phyloP scores from a whole-genome alignment of 2,797 vertebrate genomes.

The Sternotherus odoratus region DNA sequence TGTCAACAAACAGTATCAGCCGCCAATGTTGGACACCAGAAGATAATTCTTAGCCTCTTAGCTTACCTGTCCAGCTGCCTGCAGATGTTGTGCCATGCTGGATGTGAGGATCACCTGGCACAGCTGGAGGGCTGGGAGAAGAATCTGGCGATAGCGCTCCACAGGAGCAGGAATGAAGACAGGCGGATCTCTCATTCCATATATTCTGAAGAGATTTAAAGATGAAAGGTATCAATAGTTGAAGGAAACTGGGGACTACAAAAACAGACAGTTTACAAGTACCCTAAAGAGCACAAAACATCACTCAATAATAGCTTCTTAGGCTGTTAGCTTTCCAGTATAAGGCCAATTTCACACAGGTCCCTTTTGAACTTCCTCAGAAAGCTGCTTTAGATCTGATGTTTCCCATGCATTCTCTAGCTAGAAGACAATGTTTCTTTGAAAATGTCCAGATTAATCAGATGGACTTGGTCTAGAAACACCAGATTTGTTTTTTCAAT shows the following conservation, averaged over 20 bases:
- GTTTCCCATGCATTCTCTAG: neutral
- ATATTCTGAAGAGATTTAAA: slow-evolving; percentile 79
- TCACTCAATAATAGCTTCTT: neutral
- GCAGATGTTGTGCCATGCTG: slow-evolving; percentile 92
- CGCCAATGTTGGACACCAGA: neutral
- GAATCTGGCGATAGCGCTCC: slow-evolving; percentile 95
- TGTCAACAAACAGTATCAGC: neutral
- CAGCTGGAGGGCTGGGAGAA: slow-evolving; percentile 92
- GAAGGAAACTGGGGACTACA: neutral
- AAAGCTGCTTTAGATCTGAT: neutral
- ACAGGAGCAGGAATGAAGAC: slow-evolving; percentile 94
- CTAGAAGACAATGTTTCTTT: neutral
- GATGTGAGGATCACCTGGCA: slow-evolving; percentile 97
- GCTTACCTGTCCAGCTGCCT: slow-evolving; percentile 94
- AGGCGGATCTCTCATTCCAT: slow-evolving; percentile 89
- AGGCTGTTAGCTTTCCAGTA: neutral
- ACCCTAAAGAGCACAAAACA: neutral
- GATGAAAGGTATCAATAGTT: neutral
- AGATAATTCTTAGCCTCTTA: neutral
- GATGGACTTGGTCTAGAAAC: neutral
- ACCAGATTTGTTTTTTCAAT: neutral
- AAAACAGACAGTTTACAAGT: neutral
- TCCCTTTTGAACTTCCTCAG: neutral
- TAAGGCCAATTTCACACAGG: neutral
- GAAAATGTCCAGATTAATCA: neutral